Evolutionary conservation across 2,797 vertebrate genomes (phyloP).

Genomic region (Lacerta bilineata): DNA sequence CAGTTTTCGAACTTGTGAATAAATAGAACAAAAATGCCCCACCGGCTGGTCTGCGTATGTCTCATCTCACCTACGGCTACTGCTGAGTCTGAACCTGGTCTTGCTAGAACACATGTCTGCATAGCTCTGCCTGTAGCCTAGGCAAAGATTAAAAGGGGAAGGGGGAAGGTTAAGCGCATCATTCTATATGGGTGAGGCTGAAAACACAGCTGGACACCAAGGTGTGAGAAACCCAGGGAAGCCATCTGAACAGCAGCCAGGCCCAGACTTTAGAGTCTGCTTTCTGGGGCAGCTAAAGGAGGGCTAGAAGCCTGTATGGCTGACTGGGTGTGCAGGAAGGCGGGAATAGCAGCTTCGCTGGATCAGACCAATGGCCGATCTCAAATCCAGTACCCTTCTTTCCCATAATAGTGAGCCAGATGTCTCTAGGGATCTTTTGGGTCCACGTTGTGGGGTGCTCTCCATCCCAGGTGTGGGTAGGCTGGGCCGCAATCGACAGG

Average conservation of each 20-base stretch:
- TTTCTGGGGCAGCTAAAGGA: background rate
- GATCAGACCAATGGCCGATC: background rate
- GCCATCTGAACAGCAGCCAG: background rate
- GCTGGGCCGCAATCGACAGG: no score
- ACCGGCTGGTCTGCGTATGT: background rate
- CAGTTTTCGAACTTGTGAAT: background rate
- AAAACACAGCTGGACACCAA: background rate
- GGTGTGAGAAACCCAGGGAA: background rate
- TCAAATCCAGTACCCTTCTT: background rate
- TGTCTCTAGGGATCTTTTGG: no score
- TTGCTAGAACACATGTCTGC: constrained; percentile 71
- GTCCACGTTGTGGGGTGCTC: no score
- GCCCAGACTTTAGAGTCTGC: no score
- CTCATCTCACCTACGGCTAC: background rate
- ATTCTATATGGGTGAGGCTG: background rate
- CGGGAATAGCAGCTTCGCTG: background rate
- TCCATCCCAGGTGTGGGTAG: no score
- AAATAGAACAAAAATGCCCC: accelerated
- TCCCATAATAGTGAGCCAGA: no score
- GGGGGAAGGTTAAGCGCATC: no score
- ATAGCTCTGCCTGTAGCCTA: constrained; percentile 27
- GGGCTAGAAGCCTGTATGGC: background rate
- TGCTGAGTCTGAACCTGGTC: constrained; percentile 36
- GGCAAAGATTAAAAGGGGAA: background rate
- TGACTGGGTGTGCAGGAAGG: background rate